A percentile compares a stretch with the other conserved stretches of the same genome.
These are phyloP conservation scores for Cerastis leucographa DNA, from an alignment of 2,888 invertebrate genomes.

Conservation along the genomic window DNA sequence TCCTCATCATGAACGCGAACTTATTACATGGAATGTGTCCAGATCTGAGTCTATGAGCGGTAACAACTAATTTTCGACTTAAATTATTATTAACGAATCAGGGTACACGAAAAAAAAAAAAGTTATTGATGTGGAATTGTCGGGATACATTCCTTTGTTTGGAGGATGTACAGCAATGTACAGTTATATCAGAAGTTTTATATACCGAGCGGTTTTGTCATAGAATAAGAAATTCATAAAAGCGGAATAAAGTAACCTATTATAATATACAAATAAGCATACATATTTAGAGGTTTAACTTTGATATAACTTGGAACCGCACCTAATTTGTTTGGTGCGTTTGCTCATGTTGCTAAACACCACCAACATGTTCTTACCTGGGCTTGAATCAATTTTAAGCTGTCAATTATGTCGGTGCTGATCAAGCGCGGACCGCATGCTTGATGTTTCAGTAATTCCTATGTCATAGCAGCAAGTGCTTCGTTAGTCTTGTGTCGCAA, in stretches of 20 bases:
- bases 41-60: no score
- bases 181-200: background rate
- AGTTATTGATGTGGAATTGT: slow-evolving; percentile 4
- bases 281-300: background rate
- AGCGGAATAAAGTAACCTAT: background rate
- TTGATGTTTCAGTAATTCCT: background rate
- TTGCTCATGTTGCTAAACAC: background rate
- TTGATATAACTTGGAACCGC: background rate
- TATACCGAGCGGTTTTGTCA: background rate
- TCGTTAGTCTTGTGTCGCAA: background rate
- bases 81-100: no score
- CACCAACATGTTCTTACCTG: background rate
- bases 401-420: background rate
- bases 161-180: background rate
- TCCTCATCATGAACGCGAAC: no score
- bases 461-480: background rate
- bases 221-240: slow-evolving; percentile 7
- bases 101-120: no score
- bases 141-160: slow-evolving; percentile 15
- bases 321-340: background rate
- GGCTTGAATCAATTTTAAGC: background rate
- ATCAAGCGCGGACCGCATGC: background rate
- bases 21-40: no score
- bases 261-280: background rate
- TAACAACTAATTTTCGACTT: no score